phyloP scores from a whole-genome alignment of 2,797 vertebrate species.

The Pitangus sulphuratus region DNA sequence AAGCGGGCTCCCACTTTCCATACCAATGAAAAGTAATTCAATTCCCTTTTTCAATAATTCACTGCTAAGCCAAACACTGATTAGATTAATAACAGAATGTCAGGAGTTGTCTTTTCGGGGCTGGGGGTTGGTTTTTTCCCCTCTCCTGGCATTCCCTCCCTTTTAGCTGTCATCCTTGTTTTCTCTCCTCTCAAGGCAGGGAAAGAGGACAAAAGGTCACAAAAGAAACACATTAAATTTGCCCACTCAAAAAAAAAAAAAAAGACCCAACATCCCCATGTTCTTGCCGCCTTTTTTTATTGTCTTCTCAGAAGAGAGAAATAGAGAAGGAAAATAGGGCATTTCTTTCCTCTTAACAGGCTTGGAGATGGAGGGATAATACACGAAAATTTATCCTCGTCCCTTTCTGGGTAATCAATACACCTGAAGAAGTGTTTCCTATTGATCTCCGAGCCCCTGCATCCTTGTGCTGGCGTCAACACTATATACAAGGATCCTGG shows the following conservation, averaged over 20 bases:
- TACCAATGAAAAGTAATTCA: neutral
- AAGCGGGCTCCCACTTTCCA: neutral
- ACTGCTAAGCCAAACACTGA: neutral
- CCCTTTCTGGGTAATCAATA: conserved; percentile 28
- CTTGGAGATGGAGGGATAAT: neutral
- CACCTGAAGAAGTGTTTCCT: conserved; percentile 23
- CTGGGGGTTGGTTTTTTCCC: rapidly evolving
- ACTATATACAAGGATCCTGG: neutral
- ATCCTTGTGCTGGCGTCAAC: neutral
- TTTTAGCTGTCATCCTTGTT: neutral
- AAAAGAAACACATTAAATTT: neutral
- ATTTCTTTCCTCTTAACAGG: neutral
- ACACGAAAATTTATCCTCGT: neutral
- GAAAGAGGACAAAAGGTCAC: neutral
- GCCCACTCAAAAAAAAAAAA: neutral
- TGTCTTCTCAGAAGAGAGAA: neutral
- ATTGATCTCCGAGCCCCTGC: conserved; percentile 7
- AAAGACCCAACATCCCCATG: neutral
- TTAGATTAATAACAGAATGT: neutral
- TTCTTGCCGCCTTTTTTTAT: neutral
- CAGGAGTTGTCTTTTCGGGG: neutral
- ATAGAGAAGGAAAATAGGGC: neutral
- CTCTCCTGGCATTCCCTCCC: neutral
- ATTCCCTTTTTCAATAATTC: neutral
- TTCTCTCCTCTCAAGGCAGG: neutral